A percentile compares a stretch with the other conserved stretches of the same genome.
Conservation (phyloP, 2,797 vertebrate species). For the Sebastes hopkinsi region DNA sequence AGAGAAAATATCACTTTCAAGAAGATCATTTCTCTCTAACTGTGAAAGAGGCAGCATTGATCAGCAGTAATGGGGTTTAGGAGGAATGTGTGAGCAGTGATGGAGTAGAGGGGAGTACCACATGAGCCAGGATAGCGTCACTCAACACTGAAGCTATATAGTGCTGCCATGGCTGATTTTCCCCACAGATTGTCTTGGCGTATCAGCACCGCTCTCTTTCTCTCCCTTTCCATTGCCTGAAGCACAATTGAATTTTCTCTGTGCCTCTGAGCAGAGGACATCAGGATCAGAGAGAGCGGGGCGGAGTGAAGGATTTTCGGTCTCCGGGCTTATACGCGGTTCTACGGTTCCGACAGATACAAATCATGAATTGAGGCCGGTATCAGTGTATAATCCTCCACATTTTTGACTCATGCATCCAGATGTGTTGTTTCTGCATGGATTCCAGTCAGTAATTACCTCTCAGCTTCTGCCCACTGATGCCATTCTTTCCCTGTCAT, state of each 20-base stretch:
- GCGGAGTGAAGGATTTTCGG: slow-evolving; percentile 54
- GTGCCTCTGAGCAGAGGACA: slow-evolving; percentile 50
- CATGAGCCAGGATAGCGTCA: slow-evolving; percentile 51
- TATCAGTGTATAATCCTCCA: slow-evolving; percentile 54
- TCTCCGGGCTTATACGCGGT: slow-evolving; percentile 44
- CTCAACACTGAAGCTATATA: slow-evolving; percentile 54
- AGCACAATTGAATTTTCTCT: slow-evolving; percentile 64
- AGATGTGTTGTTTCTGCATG: slow-evolving; percentile 90
- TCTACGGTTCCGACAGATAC: slow-evolving; percentile 43
- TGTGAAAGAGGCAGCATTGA: slow-evolving; percentile 64
- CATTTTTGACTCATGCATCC: slow-evolving; percentile 78
- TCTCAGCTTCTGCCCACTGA: slow-evolving; percentile 79
- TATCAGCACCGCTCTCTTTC: slow-evolving; percentile 54
- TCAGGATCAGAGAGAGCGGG: slow-evolving; percentile 54
- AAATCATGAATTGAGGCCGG: slow-evolving; percentile 46
- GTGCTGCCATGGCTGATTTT: slow-evolving; percentile 68
- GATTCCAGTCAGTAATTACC: slow-evolving; percentile 87
- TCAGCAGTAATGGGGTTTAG: slow-evolving; percentile 68
- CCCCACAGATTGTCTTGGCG: slow-evolving; percentile 62
- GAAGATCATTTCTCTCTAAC: slow-evolving; percentile 53
- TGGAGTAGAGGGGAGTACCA: slow-evolving; percentile 56
- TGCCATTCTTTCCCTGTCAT: slow-evolving; percentile 86
- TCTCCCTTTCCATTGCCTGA: slow-evolving; percentile 42
- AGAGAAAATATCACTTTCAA: slow-evolving; percentile 67
- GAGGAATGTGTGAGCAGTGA: slow-evolving; percentile 63